Evolutionary conservation across 2,113 vertebrate species (phyloP), one percentile per base, ranked within the genome.

Genomic region (Otus sunia): DNA sequence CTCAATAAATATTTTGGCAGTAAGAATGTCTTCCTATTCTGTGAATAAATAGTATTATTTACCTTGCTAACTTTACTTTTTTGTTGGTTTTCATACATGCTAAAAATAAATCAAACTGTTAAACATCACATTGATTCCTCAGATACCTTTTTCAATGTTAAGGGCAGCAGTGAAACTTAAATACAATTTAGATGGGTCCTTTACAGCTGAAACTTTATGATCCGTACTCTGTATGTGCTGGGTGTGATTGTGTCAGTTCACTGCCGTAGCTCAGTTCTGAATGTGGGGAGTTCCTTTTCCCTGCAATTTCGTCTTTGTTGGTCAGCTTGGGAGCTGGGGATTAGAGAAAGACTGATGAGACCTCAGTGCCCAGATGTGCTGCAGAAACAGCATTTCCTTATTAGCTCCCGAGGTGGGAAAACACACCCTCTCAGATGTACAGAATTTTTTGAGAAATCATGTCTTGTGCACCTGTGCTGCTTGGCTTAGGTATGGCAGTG

Each of bases 211-310:
- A 74, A 37, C 12, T 47, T 77, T 36, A 5, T 58, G 45, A 22
- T 82, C 29, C 1, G 2, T 2, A 0, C 18, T 41, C 16, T 15
- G 0, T 30, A 15, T 1, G 0, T 17, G 17, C n/a, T 53, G 29
- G 9, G 6, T 45, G 8, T 23, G 12, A 36, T 89, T 0, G 1
- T 45, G 26, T 74, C 59, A n/a, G 9, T 53, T 91, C 52, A 21
- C 36, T 53, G 36, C 36, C 50, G 30, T 49, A 56, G 74, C 64
- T 85, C 21, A 27, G 18, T 50, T 63, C 37, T 59, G 49, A 27
- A 27, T 18, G 6, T 1, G 2, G 13, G 32, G 18, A 52, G 10
- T 47, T 73, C 10, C 15, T 66, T 76, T 83, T 43, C 32, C 14
- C 22, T 64, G 26, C 0, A 1, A 18, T 45, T 82, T 34, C 2